These are phyloP conservation scores for Drosophila quinaria DNA, from an alignment of 2,888 invertebrate species.

Conservation along the genomic window DNA sequence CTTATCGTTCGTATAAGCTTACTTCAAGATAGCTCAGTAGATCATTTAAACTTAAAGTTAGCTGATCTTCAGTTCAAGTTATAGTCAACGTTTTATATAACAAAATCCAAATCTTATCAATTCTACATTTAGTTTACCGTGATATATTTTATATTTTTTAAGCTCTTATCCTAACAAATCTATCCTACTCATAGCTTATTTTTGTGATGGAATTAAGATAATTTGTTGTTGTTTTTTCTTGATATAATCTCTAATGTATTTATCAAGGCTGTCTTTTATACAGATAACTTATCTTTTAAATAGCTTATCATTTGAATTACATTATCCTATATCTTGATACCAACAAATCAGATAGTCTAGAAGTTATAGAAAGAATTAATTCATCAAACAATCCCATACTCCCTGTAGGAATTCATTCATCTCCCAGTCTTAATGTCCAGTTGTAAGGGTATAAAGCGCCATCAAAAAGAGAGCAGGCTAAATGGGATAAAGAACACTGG, in stretches of 20 bases:
- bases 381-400: not conserved
- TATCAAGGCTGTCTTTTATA: not conserved
- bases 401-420: not conserved
- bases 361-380: not conserved
- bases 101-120: not conserved
- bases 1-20: too few relatives aligned
- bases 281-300: not conserved
- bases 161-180: not conserved
- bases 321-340: too few relatives aligned
- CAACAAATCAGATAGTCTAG: not conserved
- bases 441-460: not conserved
- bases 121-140: too few relatives aligned
- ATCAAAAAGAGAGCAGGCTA: conserved; percentile 6
- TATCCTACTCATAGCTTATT: not conserved
- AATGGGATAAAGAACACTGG: conserved; percentile 25
- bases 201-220: not conserved
- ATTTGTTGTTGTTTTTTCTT: not conserved
- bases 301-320: not conserved
- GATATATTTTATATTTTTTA: not conserved
- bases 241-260: not conserved
- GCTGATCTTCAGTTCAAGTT: not conserved
- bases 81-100: not conserved
- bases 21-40: too few relatives aligned
- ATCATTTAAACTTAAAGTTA: too few relatives aligned
- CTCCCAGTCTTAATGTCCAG: not conserved